phyloP scores from a whole-genome alignment of 2,888 invertebrate species.

The Harpagoxenus sublaevis region DNA sequence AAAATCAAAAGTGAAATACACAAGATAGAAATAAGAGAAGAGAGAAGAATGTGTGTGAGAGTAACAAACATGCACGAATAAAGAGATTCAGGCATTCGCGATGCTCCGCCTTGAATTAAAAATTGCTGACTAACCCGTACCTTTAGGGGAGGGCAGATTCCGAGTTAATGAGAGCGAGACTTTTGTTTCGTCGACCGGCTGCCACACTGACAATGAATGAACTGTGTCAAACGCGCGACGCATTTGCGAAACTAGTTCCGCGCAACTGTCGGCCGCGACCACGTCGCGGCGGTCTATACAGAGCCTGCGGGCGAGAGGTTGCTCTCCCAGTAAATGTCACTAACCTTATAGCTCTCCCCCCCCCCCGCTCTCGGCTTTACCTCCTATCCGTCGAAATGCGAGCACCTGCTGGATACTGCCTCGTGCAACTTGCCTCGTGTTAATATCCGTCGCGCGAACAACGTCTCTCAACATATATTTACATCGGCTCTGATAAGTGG shows the following conservation, averaged over 20 bases:
- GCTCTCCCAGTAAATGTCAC: constrained; percentile 67
- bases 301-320: constrained; percentile 43
- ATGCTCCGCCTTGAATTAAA: background rate
- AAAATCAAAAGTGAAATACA: background rate
- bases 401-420: constrained; percentile 53
- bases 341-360: constrained; percentile 65
- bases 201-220: constrained; percentile 46
- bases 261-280: constrained; percentile 30
- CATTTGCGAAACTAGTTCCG: constrained; percentile 53
- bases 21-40: background rate
- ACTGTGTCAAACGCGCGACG: constrained; percentile 55
- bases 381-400: background rate
- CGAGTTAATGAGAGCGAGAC: constrained; percentile 15
- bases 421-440: constrained; percentile 48
- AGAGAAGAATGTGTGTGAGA: background rate
- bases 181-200: constrained; percentile 23
- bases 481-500: constrained; percentile 35
- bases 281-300: constrained; percentile 29
- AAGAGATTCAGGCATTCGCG: background rate
- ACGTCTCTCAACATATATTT: constrained; percentile 33
- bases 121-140: background rate
- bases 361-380: background rate
- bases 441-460: constrained; percentile 45
- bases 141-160: background rate
- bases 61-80: background rate